Evolutionary conservation across 2,113 vertebrate species (phyloP), one percentile per base, ranked within the genome.

Genomic region (Esox niger): DNA sequence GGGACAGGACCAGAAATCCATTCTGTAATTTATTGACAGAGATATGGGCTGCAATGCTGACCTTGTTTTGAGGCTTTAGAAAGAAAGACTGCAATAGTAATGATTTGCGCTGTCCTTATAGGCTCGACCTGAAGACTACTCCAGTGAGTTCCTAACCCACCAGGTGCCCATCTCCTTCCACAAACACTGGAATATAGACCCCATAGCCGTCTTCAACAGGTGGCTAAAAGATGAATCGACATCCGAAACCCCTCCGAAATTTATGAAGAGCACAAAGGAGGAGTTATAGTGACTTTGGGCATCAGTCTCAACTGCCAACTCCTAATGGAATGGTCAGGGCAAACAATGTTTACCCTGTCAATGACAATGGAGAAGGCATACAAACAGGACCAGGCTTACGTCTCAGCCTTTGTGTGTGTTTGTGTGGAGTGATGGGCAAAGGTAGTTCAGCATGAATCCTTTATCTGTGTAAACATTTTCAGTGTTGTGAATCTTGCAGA

Each of bases 151-250:
- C 71, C 89, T 99, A 75, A 89, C 95, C 76, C 96, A 98, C 87
- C 97, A 99, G 75, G 91, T 95, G 75, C 96, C 96, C n/a, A 84
- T 99, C 68, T 99, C 97, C 0, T 99, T 99, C 84, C 97, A 99
- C 84, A 99, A 98, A 84, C 95, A 99, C 84, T 98, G 97, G 96
- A 98, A 99, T 84, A 93, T 95, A 0, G 93, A 99, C 79, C 96
- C 97, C 0, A 73, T 98, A 15, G 90, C 93, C 61, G 93, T 96
- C 7, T 99, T 95, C 79, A 88, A 93, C 84, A 91, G 91, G 0
- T 98, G 96, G 96, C 82, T 99, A 67, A 91, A 87, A 64, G 88
- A 92, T 30, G 90, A 92, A 62, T 49, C 65, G 6, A 56, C 15
- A 21, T 56, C 31, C n/a, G 76, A 67, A 29, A 61, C 2, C 64